phyloP scores from a whole-genome alignment of 2,888 invertebrate species.

The Alentia gelatinosa region DNA sequence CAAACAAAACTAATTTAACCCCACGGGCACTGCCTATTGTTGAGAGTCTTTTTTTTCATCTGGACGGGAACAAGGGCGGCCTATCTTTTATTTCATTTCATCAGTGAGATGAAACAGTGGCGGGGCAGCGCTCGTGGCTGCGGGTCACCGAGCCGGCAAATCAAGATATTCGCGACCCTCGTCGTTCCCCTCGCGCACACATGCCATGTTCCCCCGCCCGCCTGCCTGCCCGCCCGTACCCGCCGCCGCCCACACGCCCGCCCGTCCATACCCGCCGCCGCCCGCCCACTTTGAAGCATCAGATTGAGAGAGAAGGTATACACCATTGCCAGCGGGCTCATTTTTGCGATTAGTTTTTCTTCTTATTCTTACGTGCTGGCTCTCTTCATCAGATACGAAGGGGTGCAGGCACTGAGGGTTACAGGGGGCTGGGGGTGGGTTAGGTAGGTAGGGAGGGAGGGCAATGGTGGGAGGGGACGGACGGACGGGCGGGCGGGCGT shows the following conservation, averaged over 20 bases:
- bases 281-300: slow-evolving; percentile 31
- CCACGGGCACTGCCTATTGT: slow-evolving; percentile 44
- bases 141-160: slow-evolving; percentile 47
- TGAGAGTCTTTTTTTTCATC: slow-evolving; percentile 23
- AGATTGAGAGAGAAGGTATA: slow-evolving; percentile 25
- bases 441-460: not conserved
- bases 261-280: not conserved
- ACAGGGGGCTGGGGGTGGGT: too few relatives aligned
- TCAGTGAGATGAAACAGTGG: slow-evolving; percentile 30
- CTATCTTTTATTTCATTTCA: slow-evolving; percentile 53
- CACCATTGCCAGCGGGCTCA: slow-evolving; percentile 3
- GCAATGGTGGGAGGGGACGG: not conserved
- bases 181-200: not conserved
- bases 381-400: slow-evolving; percentile 8
- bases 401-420: not conserved
- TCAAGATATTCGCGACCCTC: slow-evolving; percentile 41
- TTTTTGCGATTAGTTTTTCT: slow-evolving; percentile 32
- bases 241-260: not conserved
- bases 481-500: too few relatives aligned
- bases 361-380: not conserved
- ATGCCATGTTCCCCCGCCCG: slow-evolving; percentile 31
- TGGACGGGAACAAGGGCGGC: slow-evolving; percentile 17
- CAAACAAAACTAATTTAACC: slow-evolving; percentile 54
- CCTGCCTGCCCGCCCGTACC: not conserved
- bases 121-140: not conserved